Conservation (phyloP, 2,797 vertebrate genomes). For the Gymnoscopelus braueri region DNA sequence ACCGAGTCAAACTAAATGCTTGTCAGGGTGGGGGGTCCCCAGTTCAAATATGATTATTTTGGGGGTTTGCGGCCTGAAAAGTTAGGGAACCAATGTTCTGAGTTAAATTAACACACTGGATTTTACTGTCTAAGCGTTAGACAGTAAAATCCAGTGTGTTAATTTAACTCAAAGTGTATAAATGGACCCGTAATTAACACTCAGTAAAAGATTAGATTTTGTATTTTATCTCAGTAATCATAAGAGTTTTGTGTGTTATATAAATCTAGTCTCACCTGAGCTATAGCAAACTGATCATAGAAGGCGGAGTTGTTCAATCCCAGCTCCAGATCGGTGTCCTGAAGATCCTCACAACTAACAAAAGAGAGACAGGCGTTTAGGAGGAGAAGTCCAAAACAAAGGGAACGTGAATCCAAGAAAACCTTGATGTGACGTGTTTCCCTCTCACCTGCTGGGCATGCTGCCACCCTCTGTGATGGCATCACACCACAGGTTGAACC, state of each 20-base stretch:
- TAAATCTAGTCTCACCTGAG: conserved; percentile 84
- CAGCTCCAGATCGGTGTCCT: conserved; percentile 91
- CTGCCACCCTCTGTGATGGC: conserved; percentile 91
- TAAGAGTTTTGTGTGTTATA: neutral
- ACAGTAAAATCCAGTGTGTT: too few relatives aligned
- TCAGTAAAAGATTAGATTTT: too few relatives aligned
- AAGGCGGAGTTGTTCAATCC: conserved; percentile 93
- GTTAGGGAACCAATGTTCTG: too few relatives aligned
- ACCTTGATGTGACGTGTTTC: neutral
- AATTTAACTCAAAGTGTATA: too few relatives aligned
- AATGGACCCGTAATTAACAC: too few relatives aligned
- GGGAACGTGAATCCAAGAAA: neutral
- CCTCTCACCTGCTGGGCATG: conserved; percentile 87
- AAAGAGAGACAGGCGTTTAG: conserved; percentile 22
- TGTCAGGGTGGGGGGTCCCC: too few relatives aligned
- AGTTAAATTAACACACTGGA: too few relatives aligned
- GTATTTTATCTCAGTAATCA: neutral
- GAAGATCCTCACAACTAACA: conserved; percentile 92
- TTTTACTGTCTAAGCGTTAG: too few relatives aligned
- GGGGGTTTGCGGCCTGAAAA: too few relatives aligned
- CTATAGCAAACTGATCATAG: conserved; percentile 95
- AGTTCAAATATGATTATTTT: too few relatives aligned
- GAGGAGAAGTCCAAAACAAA: neutral
- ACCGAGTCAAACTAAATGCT: too few relatives aligned
- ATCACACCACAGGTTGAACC: conserved; percentile 98